These are phyloP conservation scores for Pithys albifrons DNA, from an alignment of 2,113 vertebrate genomes.

Conservation along the genomic window DNA sequence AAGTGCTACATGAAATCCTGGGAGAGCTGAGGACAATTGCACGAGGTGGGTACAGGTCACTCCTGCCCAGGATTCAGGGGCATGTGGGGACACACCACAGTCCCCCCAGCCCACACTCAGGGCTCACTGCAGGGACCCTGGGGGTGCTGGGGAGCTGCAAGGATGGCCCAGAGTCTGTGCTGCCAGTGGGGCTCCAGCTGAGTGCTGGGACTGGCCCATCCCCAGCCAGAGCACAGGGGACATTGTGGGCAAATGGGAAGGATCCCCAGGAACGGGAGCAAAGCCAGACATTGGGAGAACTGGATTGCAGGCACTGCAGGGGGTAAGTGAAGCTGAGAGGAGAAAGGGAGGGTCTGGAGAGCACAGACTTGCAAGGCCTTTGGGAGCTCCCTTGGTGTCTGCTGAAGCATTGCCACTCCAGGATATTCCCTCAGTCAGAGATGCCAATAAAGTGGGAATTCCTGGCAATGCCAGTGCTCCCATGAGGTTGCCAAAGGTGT, in stretches of 20 bases:
- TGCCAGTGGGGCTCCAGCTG: neutral
- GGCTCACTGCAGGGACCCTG: neutral
- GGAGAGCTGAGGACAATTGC: neutral
- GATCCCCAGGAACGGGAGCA: neutral
- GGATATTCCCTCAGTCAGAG: neutral
- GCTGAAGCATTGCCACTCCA: neutral
- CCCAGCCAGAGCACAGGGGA: neutral
- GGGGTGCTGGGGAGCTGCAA: neutral
- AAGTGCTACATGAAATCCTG: neutral
- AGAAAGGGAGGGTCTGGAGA: neutral
- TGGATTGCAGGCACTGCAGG: neutral
- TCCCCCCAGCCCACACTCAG: neutral
- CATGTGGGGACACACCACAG: neutral
- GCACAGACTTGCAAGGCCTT: neutral
- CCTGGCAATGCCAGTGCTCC: neutral
- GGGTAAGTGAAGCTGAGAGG: neutral
- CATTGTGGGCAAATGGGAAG: neutral
- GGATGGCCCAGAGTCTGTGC: neutral
- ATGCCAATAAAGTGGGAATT: neutral
- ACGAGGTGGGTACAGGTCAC: neutral
- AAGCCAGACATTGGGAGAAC: neutral
- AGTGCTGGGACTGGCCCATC: neutral
- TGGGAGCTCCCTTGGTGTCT: neutral
- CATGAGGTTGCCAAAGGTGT: neutral
- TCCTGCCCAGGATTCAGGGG: neutral